These are phyloP conservation scores for Pseudoatta argentina DNA, from an alignment of 1,140 invertebrate species.

Conservation along the genomic window DNA sequence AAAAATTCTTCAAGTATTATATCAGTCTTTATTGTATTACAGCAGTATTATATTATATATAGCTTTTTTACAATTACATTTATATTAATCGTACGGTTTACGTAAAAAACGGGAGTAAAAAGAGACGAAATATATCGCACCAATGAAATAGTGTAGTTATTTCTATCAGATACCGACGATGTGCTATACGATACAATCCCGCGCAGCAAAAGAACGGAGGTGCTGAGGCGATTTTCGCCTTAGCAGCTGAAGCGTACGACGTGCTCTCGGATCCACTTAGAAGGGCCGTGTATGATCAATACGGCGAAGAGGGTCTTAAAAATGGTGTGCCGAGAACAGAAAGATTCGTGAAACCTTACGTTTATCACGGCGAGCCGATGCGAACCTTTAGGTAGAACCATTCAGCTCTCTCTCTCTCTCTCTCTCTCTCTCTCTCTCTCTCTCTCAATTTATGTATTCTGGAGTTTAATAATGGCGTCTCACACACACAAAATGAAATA, in stretches of 20 bases:
- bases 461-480: background rate
- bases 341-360: slow-evolving; percentile 90
- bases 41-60: background rate
- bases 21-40: background rate
- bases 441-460: background rate
- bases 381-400: slow-evolving; percentile 89
- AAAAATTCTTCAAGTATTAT: background rate
- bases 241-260: slow-evolving; percentile 92
- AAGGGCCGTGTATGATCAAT: slow-evolving; percentile 95
- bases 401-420: background rate
- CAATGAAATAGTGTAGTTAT: slow-evolving; percentile 28
- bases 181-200: slow-evolving; percentile 90
- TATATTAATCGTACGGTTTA: background rate
- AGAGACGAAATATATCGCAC: background rate
- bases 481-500: too few relatives aligned
- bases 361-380: slow-evolving; percentile 94
- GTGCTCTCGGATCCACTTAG: slow-evolving; percentile 90
- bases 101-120: background rate
- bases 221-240: slow-evolving; percentile 76
- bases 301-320: slow-evolving; percentile 95
- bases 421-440: background rate
- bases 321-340: slow-evolving; percentile 89
- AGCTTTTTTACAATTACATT: background rate
- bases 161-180: slow-evolving; percentile 86
- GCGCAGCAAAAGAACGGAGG: slow-evolving; percentile 69